Base-by-base conservation (phyloP, 2,113 vertebrate genomes). In the Eulacestoma nigropectus region DNA sequence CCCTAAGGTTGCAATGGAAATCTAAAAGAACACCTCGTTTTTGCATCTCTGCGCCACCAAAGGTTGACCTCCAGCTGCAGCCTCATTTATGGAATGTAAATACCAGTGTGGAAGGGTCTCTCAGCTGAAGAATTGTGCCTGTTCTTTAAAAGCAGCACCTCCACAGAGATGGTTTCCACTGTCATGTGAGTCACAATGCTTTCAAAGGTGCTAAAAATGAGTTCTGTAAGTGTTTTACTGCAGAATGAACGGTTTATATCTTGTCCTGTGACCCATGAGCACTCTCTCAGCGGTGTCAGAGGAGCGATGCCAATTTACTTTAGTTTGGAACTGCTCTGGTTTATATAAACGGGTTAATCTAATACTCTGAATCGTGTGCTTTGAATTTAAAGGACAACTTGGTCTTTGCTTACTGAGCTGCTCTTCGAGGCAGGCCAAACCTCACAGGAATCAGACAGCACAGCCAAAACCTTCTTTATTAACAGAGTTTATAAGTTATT, bases 21-120 rank as follows among this genome's bases (percentile, higher is more conserved):
- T 49, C 19, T 32, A 3, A 53, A 60, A 49, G 32, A 76, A 42
- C 8, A 4, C 6, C 11, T 50, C 1, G 0, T 63, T 86, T 49
- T 49, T 52, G 39, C 8, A 20, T 29, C 50, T 74, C 30, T 42
- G 27, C 4, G 14, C 5, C 18, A 12, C 0, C 0, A 0, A 3
- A 46, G 16, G 26, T 20, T 49, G 76, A 67, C n/a, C 26, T 67
- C 39, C 49, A 57, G 72, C 87, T 41, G 84, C 92, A 70, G 64
- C 35, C 42, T 19, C 25, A 8, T 19, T 63, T 22, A 0, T 11
- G 42, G 46, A 55, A 14, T 21, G 47, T 4, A 57, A 10, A 14
- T 1, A 23, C 50, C 60, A 7, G 4, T 1, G 50, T 41, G 17
- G 55, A 75, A 87, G 13, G 19, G 21, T 30, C 56, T 32, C 55